Percentiles rank a stretch among this genome's conserved stretches.
These are phyloP conservation scores for Pangasius sanitwongsei DNA, from an alignment of 2,797 vertebrate species.

Conservation along the genomic window DNA sequence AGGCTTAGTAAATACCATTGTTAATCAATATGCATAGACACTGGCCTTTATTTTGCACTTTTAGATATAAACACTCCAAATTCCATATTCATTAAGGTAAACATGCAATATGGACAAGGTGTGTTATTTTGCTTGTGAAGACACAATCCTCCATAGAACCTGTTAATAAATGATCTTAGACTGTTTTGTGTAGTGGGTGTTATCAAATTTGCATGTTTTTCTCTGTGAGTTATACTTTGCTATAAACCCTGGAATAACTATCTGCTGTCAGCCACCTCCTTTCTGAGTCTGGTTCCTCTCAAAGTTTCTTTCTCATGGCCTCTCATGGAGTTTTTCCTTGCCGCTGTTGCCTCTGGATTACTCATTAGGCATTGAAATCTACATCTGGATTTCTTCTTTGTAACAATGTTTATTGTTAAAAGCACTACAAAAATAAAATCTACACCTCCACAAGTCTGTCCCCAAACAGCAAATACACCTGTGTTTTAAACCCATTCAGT, in stretches of 20 bases:
- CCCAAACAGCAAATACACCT: neutral
- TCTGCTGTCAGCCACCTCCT: neutral
- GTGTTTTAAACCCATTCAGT: neutral
- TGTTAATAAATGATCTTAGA: neutral
- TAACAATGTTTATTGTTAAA: neutral
- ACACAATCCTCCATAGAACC: neutral
- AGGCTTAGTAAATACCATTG: neutral
- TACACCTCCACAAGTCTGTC: neutral
- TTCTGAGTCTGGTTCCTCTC: neutral
- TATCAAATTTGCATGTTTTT: neutral
- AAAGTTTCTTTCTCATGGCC: neutral
- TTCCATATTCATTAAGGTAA: too few species aligned
- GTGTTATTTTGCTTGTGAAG: neutral
- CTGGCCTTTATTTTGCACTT: neutral
- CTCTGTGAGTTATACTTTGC: neutral
- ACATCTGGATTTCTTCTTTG: neutral
- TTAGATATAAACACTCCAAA: too few species aligned
- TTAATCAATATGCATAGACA: neutral
- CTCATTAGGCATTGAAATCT: neutral
- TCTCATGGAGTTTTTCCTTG: constrained; percentile 5
- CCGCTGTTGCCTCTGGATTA: neutral
- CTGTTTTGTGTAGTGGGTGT: neutral
- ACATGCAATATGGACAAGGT: too few species aligned
- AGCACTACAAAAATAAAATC: neutral
- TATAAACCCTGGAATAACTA: neutral